A percentile compares a stretch with the other conserved stretches of the same genome.
Conservation (phyloP, 2,888 invertebrate genomes). For the Iselma pallidipennis region DNA sequence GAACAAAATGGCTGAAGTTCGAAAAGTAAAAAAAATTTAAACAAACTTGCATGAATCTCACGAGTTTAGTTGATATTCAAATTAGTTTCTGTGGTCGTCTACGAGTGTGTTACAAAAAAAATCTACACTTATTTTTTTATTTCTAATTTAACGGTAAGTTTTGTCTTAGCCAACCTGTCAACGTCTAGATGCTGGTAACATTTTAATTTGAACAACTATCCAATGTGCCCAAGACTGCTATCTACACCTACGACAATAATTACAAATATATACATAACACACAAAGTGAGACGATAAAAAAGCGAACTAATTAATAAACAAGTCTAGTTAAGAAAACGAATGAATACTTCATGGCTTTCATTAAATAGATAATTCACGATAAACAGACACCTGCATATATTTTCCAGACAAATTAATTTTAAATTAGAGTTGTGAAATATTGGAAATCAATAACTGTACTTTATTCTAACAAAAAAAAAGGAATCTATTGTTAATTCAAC, state of each 20-base stretch:
- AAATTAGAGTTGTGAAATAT: neutral
- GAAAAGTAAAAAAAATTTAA: constrained; percentile 2
- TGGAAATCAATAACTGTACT: neutral
- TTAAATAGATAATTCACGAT: neutral
- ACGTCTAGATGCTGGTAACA: constrained; percentile 16
- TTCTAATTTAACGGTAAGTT: constrained; percentile 17
- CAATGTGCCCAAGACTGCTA: neutral
- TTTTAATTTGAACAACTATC: neutral
- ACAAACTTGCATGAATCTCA: neutral
- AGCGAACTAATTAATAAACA: neutral
- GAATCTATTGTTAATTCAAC: neutral
- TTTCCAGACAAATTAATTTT: neutral
- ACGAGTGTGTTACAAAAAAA: constrained; percentile 2
- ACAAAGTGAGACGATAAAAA: neutral
- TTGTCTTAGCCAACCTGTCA: constrained; percentile 15
- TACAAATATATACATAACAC: neutral
- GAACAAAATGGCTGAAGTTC: constrained; percentile 10
- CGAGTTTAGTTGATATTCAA: neutral
- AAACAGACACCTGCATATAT: neutral
- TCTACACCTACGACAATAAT: neutral
- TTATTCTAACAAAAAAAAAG: neutral
- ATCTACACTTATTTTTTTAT: constrained; percentile 26
- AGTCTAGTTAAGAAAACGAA: neutral
- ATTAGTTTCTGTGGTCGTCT: neutral
- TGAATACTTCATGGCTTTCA: constrained; percentile 1